Conservation (phyloP, 2,113 vertebrate species). For the Zosterops hypoxanthus region DNA sequence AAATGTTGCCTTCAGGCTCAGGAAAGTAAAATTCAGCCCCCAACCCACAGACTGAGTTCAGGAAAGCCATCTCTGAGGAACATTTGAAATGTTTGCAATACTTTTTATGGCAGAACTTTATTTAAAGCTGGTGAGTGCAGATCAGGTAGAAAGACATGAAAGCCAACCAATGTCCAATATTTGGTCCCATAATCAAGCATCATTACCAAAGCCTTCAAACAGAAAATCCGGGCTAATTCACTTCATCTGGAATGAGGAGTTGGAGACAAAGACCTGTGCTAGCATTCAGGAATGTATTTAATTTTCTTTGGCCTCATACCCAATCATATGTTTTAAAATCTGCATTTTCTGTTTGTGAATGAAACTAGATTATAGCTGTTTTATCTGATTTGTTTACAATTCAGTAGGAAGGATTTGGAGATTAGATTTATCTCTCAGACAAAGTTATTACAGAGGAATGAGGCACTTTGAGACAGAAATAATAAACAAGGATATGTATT, state of each 20-base stretch:
- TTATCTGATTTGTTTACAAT: conserved; percentile 34
- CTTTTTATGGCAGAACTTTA: neutral
- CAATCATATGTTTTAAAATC: neutral
- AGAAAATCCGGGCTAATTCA: neutral
- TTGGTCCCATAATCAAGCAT: neutral
- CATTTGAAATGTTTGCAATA: neutral
- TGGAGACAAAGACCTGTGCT: neutral
- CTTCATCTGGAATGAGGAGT: neutral
- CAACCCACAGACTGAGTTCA: neutral
- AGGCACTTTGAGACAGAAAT: conserved; percentile 14
- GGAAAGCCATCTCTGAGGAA: neutral
- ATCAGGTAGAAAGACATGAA: neutral
- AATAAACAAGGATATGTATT: conserved; percentile 41
- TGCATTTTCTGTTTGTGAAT: neutral
- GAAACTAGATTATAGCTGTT: neutral
- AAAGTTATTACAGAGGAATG: conserved; percentile 31
- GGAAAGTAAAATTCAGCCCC: neutral
- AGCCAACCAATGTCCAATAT: neutral
- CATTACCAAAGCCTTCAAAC: neutral
- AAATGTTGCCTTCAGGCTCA: neutral
- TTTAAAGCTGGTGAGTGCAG: neutral
- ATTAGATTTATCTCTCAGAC: conserved; percentile 24
- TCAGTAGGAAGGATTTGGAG: conserved; percentile 15
- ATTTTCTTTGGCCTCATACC: neutral
- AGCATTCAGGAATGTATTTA: neutral